phyloP scores from a whole-genome alignment of 2,113 vertebrate species.

The Megaleporinus macrocephalus region DNA sequence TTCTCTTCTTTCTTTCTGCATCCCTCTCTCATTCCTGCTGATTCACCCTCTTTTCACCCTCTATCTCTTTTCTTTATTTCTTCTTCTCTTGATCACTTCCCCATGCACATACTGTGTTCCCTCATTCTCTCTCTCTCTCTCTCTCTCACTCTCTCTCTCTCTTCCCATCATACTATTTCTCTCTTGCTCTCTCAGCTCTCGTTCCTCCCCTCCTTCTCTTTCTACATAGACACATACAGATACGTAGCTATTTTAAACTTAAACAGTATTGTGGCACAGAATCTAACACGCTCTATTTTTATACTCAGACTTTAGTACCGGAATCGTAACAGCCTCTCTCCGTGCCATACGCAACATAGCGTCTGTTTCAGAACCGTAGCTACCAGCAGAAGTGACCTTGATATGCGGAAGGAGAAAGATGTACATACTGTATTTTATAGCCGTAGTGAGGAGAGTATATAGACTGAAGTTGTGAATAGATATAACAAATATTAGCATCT shows the following conservation, averaged over 20 bases:
- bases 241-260: not conserved
- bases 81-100: too few relatives aligned
- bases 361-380: not conserved
- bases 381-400: constrained; percentile 48
- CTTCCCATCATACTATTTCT: too few relatives aligned
- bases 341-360: not conserved
- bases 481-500: not conserved
- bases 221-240: not conserved
- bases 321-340: not conserved
- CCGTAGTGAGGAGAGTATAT: not conserved
- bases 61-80: too few relatives aligned
- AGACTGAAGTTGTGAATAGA: not conserved
- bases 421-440: constrained; percentile 34
- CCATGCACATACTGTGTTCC: too few relatives aligned
- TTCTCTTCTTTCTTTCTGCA: too few relatives aligned
- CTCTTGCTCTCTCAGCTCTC: not conserved
- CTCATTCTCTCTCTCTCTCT: too few relatives aligned
- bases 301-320: not conserved
- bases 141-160: too few relatives aligned
- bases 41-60: too few relatives aligned
- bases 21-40: too few relatives aligned
- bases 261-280: not conserved
- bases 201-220: not conserved
- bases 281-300: constrained; percentile 19
- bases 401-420: constrained; percentile 31